phyloP scores from a whole-genome alignment of 2,888 invertebrate genomes.

The Esperia sulphurella region DNA sequence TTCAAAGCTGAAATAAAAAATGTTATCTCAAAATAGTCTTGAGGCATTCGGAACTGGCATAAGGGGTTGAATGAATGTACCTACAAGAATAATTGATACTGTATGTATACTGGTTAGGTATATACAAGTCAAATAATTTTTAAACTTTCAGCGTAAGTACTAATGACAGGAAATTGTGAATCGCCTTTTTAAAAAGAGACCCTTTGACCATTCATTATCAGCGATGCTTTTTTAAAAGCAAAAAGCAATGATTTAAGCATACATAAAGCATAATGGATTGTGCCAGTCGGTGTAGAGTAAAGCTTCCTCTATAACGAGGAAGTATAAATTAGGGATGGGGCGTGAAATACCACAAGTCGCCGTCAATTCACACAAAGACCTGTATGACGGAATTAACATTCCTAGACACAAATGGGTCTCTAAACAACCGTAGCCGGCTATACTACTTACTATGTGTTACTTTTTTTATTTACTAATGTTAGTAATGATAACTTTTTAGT shows the following conservation, averaged over 20 bases:
- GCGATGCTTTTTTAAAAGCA: not conserved
- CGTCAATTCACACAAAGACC: slow-evolving; percentile 49
- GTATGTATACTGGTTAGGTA: no score
- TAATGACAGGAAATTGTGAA: not conserved
- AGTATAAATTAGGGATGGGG: slow-evolving; percentile 62
- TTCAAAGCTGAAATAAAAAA: no score
- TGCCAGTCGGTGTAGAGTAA: slow-evolving; percentile 15
- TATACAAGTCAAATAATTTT: no score
- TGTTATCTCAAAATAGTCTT: no score
- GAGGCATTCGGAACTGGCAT: no score
- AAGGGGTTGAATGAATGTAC: no score
- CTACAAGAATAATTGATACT: no score
- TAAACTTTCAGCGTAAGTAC: no score
- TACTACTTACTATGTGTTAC: not conserved
- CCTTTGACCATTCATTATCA: no score
- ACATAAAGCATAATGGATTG: not conserved
- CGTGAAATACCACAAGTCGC: slow-evolving; percentile 61
- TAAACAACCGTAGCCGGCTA: slow-evolving; percentile 11
- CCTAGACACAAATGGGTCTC: slow-evolving; percentile 25
- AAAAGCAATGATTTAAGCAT: not conserved
- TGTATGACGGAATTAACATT: slow-evolving; percentile 60
- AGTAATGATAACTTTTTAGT: not conserved
- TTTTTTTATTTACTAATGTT: not conserved
- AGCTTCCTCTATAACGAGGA: slow-evolving; percentile 39
- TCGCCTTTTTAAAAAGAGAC: not conserved